phyloP scores from a whole-genome alignment of 1,140 invertebrate species.

The Drosophila repletoides region DNA sequence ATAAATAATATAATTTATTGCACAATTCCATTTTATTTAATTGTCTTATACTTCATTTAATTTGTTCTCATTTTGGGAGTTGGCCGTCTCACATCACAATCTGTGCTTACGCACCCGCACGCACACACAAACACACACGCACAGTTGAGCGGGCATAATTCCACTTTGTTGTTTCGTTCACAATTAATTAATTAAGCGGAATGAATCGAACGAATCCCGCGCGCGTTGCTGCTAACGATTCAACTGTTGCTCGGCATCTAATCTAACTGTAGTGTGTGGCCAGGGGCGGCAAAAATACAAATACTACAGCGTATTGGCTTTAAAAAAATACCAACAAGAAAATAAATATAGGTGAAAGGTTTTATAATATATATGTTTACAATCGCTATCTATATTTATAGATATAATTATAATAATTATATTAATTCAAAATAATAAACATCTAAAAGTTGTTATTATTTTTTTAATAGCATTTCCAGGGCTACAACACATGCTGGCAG shows the following conservation, averaged over 20 bases:
- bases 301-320: not conserved
- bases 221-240: constrained; percentile 16
- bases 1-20: constrained; percentile 31
- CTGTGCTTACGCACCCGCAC: constrained; percentile 50
- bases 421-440: too few relatives aligned
- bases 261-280: constrained; percentile 15
- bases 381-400: too few relatives aligned
- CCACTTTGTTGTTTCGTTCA: constrained; percentile 42
- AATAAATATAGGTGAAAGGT: too few relatives aligned
- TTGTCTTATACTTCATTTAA: constrained; percentile 16
- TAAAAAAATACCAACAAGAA: not conserved
- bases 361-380: too few relatives aligned
- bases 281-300: not conserved
- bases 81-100: constrained; percentile 57
- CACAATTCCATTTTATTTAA: constrained; percentile 21
- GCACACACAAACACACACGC: constrained; percentile 37
- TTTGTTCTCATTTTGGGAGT: constrained; percentile 73
- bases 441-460: not conserved
- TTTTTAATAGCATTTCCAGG: not conserved
- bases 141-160: constrained; percentile 34
- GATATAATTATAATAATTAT: too few relatives aligned
- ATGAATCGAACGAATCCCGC: constrained; percentile 39
- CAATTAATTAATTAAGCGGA: constrained; percentile 52
- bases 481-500: not conserved
- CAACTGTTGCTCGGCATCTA: constrained; percentile 44